Evolutionary conservation across 1,140 invertebrate species (phyloP), one percentile per base, ranked within the genome.

Genomic region (Eupristina koningsbergeri): DNA sequence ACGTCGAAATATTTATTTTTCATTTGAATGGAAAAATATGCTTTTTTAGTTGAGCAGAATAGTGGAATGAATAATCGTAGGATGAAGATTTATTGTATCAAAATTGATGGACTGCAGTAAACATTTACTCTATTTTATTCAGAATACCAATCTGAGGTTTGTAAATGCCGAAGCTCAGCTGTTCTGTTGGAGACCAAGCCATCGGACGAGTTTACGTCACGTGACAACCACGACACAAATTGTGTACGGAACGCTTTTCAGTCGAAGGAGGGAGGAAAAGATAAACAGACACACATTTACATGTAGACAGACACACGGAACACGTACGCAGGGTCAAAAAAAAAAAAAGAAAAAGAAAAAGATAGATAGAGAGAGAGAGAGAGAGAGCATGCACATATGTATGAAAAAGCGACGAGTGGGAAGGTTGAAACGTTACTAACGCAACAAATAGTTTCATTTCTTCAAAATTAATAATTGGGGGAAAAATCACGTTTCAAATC

Each of bases 161-260:
- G 78, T 64, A 71, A 80, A 80, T 80, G 31, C 64, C 78, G 31
- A 47, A 71, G 31, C 50, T 71, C 78, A 71, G 67, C 64, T 80
- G 78, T 80, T 80, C 67, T 45, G n/a, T n/a, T n/a, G 58, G 36
- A 50, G 78, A 31, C 1, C 47, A 7, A 47, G 34, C n/a, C 47
- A 29, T 29, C n/a, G 39, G 77, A 29, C 78, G 67, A 67, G 41
- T 80, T 81, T 81, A 61, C 80, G 80, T 81, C 80, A 81, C 45
- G 80, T 69, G 47, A 74, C 80, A 61, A 78, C 61, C 41, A 29
- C 75, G 63, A 64, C 45, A 19, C 41, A 45, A 45, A 45, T 1
- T 5, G 61, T 26, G 3, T n/a, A 67, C 45, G 26, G 17, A 71
- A 41, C n/a, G 73, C 26, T 61, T 45, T 36, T 50, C 29, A 26